Base-by-base conservation (phyloP, 2,888 invertebrate genomes). In the Ommatoiulus sabulosus region DNA sequence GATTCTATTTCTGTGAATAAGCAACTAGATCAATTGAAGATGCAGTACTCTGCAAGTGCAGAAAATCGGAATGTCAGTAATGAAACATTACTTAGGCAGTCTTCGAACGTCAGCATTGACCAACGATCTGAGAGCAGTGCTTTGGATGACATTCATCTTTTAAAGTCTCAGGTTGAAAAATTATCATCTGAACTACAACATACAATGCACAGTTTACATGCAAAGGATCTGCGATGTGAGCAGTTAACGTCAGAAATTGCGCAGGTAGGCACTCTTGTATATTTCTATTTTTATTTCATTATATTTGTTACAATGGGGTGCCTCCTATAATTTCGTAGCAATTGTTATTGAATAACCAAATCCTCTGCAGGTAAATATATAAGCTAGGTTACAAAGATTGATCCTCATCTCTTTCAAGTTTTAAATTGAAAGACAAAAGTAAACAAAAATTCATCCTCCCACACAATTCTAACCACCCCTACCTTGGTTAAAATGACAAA, bases 231-330 rank as follows among this genome's bases (percentile, higher is more conserved):
- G 89, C 94, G 96, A 0, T 96, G 96, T 92, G 97, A 97, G 91
- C 97, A 97, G 92, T 93, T 97, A 89, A 97, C 97, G 0, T 94
- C 96, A 91, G 97, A 97, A 92, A 93, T 97, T 88, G 96, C 96
- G 90, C 96, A 94, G 91, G 93, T 93, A 90, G 90, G 89, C 80
- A 5, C n/a, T 20, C 63, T 20, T 17, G 6, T 20, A 12, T 12
- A 63, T 63, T 63, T 6, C 35, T 1, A 35, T 35, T 35, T 35
- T 0, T 35, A 35, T 35, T 1, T 35, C 35, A 35, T 35, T 0
- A 35, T 35, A 35, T 35, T 35, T 35, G 35, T 35, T 35, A 35
- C 35, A 35, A 35, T 2, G 35, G 0, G 0, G 35, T 35, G 35
- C 35, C 35, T 2, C 35, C 35, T 35, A 35, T 35, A 35, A 35